Percentiles rank a stretch among this genome's conserved stretches.
phyloP scores from a whole-genome alignment of 2,888 invertebrate species.

The Calameuta idolon region DNA sequence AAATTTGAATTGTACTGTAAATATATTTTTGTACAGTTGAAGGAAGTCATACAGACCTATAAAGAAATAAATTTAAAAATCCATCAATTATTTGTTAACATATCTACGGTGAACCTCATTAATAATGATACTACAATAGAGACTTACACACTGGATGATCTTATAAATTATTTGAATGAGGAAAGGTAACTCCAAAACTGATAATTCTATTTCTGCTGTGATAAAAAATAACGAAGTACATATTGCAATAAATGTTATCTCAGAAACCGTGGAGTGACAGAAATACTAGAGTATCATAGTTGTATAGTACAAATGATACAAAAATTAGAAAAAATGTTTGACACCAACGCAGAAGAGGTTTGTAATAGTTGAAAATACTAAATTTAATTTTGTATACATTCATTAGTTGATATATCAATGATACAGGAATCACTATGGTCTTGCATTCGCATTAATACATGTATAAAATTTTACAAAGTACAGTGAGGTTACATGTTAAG shows the following conservation, averaged over 20 bases:
- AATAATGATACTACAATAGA: conserved; percentile 7
- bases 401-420: background rate
- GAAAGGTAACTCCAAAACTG: conserved; percentile 16
- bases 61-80: conserved; percentile 81
- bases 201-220: background rate
- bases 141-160: conserved; percentile 17
- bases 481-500: background rate
- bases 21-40: background rate
- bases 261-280: background rate
- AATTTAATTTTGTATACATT: background rate
- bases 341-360: background rate
- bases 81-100: conserved; percentile 76
- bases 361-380: background rate
- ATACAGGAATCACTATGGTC: background rate
- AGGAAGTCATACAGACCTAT: conserved; percentile 67
- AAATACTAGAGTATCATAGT: background rate
- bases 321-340: background rate
- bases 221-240: background rate
- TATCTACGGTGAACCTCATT: conserved; percentile 65
- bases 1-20: background rate
- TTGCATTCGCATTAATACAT: background rate
- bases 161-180: conserved; percentile 15
- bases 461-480: background rate
- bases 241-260: background rate
- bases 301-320: background rate